These are phyloP conservation scores for Lycaon pictus DNA, from an alignment of 2,113 vertebrate genomes.

Conservation along the genomic window DNA sequence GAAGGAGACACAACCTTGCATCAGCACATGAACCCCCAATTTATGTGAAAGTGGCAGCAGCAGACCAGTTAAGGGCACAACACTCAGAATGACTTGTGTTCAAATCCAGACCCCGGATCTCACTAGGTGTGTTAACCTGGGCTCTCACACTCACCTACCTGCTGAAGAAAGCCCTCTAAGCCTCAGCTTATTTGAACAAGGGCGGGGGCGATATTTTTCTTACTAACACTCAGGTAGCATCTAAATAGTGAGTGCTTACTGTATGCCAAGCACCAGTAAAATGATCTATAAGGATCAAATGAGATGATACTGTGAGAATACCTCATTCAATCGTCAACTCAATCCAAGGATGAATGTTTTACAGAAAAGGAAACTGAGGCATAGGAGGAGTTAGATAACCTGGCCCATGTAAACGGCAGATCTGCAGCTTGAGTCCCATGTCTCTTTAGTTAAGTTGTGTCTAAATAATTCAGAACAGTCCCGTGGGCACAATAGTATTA, in stretches of 20 bases:
- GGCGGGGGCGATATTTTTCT: background rate
- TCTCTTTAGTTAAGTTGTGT: background rate
- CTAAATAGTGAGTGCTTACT: background rate
- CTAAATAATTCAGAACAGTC: background rate
- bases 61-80: too few relatives aligned
- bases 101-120: background rate
- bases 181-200: background rate
- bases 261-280: background rate
- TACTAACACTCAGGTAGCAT: background rate
- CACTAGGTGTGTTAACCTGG: rapidly evolving
- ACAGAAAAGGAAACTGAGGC: background rate
- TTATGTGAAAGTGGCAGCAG: rapidly evolving
- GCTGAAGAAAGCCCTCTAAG: background rate
- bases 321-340: background rate
- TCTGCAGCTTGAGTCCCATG: background rate
- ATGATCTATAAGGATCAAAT: background rate
- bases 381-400: background rate
- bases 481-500: background rate
- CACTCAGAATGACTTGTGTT: background rate
- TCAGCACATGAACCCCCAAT: background rate
- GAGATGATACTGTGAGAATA: background rate
- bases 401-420: background rate
- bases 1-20: background rate
- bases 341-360: background rate
- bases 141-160: background rate